Evolutionary conservation across 1,140 invertebrate species (phyloP), one percentile per base, ranked within the genome.

Genomic region (Drosophila erecta): DNA sequence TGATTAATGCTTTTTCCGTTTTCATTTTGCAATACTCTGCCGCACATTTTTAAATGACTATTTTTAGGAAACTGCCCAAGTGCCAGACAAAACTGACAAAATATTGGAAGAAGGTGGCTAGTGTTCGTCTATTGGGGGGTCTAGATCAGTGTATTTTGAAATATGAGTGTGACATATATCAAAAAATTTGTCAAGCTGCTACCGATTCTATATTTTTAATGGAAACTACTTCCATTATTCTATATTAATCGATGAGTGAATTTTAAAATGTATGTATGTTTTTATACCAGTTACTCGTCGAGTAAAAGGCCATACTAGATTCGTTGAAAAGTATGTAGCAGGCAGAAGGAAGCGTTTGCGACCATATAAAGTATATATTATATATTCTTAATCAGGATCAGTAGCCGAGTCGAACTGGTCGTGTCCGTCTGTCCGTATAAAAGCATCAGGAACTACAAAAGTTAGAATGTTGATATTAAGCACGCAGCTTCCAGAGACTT

Each of bases 1-100:
- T 87, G 84, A 87, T 87, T 89, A 87, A 87, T 87, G 84, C 72
- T 57, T 67, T 64, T 43, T 51, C 47, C 55, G 44, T 69, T 69
- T 43, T 58, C 65, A 69, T 84, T 77, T 86, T 81, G 83, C 83
- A 86, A 78, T 85, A 40, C 35, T 22, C 35, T 33, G 14, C n/a
- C 8, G n/a, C 1, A 2, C 47, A 38, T 54, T 76, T 64, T 65
- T 47, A 64, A 37, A 40, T 20, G 24, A 20, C 11, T 73, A 74
- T 64, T 50, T 74, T 57, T 64, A 24, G 44, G 24, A 40, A 66
- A 22, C 24, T 62, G 47, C 33, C 30, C 24, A 46, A 66, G 49
- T 46, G 35, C 33, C 66, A 46, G 49, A 55, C 17, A 43, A 30
- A 75, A 57, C 47, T 75, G 72, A 75, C 70, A 75, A 74, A 75